phyloP scores from a whole-genome alignment of 2,888 invertebrate genomes.

The Hydropsyche betteni region DNA sequence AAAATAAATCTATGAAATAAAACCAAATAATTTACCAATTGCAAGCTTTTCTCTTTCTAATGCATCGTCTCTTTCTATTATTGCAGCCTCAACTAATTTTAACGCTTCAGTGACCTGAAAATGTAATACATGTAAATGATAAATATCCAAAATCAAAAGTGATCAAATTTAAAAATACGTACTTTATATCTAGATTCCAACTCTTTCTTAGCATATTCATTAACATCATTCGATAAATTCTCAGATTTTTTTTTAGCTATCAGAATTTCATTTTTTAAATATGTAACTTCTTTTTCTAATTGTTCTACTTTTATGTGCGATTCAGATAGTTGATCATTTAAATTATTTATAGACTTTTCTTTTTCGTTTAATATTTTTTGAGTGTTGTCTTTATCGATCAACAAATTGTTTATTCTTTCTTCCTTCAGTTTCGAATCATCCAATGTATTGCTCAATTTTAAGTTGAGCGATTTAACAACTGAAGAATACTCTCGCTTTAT shows the following conservation, averaged over 20 bases:
- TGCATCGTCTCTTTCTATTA: slow-evolving; percentile 67
- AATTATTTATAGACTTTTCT: slow-evolving; percentile 55
- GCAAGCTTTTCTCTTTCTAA: slow-evolving; percentile 62
- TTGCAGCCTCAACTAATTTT: slow-evolving; percentile 57
- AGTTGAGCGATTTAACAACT: slow-evolving; percentile 66
- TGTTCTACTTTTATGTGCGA: slow-evolving; percentile 51
- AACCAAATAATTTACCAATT: slow-evolving; percentile 53
- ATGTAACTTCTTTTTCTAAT: slow-evolving; percentile 56
- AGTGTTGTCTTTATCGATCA: slow-evolving; percentile 62
- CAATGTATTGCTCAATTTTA: slow-evolving; percentile 65
- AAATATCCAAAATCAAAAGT: not conserved
- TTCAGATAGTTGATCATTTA: slow-evolving; percentile 37
- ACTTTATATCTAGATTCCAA: slow-evolving; percentile 63
- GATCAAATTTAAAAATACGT: slow-evolving; percentile 28
- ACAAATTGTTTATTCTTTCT: slow-evolving; percentile 58
- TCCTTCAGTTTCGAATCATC: slow-evolving; percentile 66
- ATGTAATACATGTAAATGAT: not conserved
- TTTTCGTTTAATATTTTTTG: slow-evolving; percentile 60
- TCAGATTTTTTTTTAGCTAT: slow-evolving; percentile 59
- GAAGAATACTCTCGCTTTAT: slow-evolving; percentile 63
- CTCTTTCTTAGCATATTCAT: slow-evolving; percentile 59
- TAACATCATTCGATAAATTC: slow-evolving; percentile 57
- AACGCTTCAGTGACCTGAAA: slow-evolving; percentile 52
- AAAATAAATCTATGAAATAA: not conserved
- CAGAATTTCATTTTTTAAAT: slow-evolving; percentile 58